Evolutionary conservation across 2,888 invertebrate genomes (phyloP).

Genomic region (Harpalus rufipes): DNA sequence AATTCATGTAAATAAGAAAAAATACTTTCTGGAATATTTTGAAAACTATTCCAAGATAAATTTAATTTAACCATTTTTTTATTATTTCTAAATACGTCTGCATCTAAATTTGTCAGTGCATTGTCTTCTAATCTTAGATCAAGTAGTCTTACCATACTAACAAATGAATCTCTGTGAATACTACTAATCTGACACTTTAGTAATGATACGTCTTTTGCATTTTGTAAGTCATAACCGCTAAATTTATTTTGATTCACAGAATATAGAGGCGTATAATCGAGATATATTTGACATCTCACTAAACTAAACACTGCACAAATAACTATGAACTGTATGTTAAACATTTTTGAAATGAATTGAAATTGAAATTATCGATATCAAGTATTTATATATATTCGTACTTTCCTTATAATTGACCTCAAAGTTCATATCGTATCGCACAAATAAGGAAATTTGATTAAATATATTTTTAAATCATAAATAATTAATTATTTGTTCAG

Average conservation of each 20-base stretch:
- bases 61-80: not conserved
- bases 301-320: not conserved
- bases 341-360: constrained; percentile 3
- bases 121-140: not conserved
- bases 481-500: not conserved
- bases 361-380: not conserved
- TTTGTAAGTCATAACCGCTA: not conserved
- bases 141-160: not conserved
- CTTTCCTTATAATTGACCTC: not conserved
- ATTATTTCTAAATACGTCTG: constrained; percentile 1
- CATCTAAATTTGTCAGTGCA: not conserved
- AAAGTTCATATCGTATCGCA: not conserved
- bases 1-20: not conserved
- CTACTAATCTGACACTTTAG: not conserved
- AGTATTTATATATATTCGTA: not conserved
- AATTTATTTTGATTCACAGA: not conserved
- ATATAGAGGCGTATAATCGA: not conserved
- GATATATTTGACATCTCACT: not conserved
- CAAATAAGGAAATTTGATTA: not conserved
- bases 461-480: not conserved
- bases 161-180: not conserved
- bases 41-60: constrained; percentile 5
- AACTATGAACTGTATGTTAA: not conserved
- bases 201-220: not conserved
- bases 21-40: not conserved